Evolutionary conservation across 2,888 invertebrate species (phyloP), one percentile per base, ranked within the genome.

Genomic region (Eupeodes latifasciatus): DNA sequence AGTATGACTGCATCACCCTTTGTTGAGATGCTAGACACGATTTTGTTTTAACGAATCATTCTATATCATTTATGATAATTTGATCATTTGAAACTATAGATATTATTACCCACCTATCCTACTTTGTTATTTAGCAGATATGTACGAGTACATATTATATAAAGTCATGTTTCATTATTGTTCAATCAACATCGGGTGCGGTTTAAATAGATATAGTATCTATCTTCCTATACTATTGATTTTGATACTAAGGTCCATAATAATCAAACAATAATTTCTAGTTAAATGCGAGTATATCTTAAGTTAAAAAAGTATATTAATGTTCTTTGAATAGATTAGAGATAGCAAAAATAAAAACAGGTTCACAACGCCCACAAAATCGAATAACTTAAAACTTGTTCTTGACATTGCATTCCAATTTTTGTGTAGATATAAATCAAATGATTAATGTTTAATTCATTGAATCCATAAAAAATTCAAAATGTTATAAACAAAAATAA

Each of bases 1-100:
- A 5, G 19, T 5, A 5, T 81, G 81, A 85, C 51, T 77, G 61
- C 81, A 81, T 81, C 72, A 59, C 47, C 12, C 67, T 61, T 51
- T 67, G 59, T 81, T 85, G 11, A 59, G 55, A 81, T 81, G 76
- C 85, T 67, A 74, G 53, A 67, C 85, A 85, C 85, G 85, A 69
- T 61, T 74, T 72, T 59, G 44, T 59, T 72, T 72, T 47, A 49
- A 72, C 57, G 69, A 69, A 44, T 69, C 16, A 53, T 53, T 72
- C n/a, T 34, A 59, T 34, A 59, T 72, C 47, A 72, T 72, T 57
- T 57, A 72, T 69, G 67, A 53, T 69, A 69, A 53, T 64, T 14
- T 61, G 14, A n/a, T 61, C 40, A 40, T 34, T 11, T 12, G 47
- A 49, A 49, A 34, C 57, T 57, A 34, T 4, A 40, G 49, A 34